Conservation (phyloP, 2,113 vertebrate species). For the Callionymus lyra region DNA sequence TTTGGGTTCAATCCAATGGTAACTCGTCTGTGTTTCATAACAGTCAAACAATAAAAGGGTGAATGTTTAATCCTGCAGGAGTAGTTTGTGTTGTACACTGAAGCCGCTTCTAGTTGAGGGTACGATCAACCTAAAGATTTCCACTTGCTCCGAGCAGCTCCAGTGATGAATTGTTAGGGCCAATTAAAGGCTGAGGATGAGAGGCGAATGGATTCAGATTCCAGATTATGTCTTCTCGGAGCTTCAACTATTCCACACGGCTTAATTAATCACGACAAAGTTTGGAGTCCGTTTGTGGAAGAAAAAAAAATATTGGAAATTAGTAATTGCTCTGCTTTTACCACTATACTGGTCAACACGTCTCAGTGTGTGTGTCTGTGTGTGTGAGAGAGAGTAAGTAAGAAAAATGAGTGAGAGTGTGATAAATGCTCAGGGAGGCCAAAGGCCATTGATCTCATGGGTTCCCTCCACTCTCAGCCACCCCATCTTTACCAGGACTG, state of each 20-base stretch:
- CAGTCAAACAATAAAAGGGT: too few relatives aligned
- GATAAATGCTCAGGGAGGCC: slow-evolving; percentile 37
- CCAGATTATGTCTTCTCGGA: slow-evolving; percentile 46
- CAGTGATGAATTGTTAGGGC: slow-evolving; percentile 44
- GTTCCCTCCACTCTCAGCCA: slow-evolving; percentile 12
- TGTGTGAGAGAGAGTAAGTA: slow-evolving; percentile 1
- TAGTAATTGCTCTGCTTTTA: slow-evolving; percentile 11
- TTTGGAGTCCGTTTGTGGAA: slow-evolving; percentile 12
- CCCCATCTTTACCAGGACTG: slow-evolving; percentile 20
- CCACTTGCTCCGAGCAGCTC: slow-evolving; percentile 12
- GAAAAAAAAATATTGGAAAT: slow-evolving; percentile 14
- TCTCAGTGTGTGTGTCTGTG: slow-evolving; percentile 2
- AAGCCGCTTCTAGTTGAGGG: too few relatives aligned
- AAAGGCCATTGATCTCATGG: slow-evolving; percentile 52
- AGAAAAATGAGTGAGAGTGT: background rate
- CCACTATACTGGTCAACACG: background rate
- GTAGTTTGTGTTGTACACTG: too few relatives aligned
- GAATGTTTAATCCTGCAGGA: too few relatives aligned
- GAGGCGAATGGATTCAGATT: slow-evolving; percentile 53
- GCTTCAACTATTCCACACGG: slow-evolving; percentile 50
- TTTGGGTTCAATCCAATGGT: too few relatives aligned
- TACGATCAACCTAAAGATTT: slow-evolving; percentile 32
- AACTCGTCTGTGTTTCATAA: too few relatives aligned
- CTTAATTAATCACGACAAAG: slow-evolving; percentile 63
- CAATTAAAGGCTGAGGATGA: slow-evolving; percentile 54